phyloP scores from a whole-genome alignment of 2,797 vertebrate genomes.

The Epinephelus coioides region DNA sequence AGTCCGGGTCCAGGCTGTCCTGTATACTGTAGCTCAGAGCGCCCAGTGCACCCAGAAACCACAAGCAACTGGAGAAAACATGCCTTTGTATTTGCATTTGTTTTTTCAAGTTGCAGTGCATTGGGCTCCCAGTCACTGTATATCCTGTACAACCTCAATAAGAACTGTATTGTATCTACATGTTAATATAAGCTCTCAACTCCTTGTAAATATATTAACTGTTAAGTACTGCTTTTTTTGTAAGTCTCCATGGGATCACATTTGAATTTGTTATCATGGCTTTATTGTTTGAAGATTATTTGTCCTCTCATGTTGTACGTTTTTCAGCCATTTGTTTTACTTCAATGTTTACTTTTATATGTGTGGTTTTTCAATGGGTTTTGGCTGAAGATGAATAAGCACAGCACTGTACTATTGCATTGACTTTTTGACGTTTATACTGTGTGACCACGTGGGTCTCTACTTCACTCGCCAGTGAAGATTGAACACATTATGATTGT shows the following conservation, averaged over 20 bases:
- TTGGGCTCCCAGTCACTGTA: not conserved
- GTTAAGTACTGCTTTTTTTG: slow-evolving; percentile 9
- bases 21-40: not conserved
- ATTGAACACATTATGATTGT: slow-evolving; percentile 23
- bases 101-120: slow-evolving; percentile 5
- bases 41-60: not conserved
- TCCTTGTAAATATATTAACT: slow-evolving; percentile 44
- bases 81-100: not conserved
- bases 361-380: not conserved
- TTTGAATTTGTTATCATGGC: slow-evolving; percentile 18
- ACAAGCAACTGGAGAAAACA: not conserved
- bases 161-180: slow-evolving; percentile 15
- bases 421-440: slow-evolving; percentile 28
- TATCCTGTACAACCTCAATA: not conserved
- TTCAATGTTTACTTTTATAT: slow-evolving; percentile 25
- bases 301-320: slow-evolving; percentile 45
- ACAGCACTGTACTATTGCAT: slow-evolving; percentile 9
- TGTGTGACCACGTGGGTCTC: not conserved
- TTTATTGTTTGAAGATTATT: slow-evolving; percentile 48
- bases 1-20: slow-evolving; percentile 8
- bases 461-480: not conserved
- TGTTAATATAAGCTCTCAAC: slow-evolving; percentile 19
- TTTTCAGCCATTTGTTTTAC: slow-evolving; percentile 31
- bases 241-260: slow-evolving; percentile 45
- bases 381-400: slow-evolving; percentile 17